Percentiles rank a stretch among this genome's conserved stretches.
phyloP scores from a whole-genome alignment of 23 tunicate species.

The Styela clava region DNA sequence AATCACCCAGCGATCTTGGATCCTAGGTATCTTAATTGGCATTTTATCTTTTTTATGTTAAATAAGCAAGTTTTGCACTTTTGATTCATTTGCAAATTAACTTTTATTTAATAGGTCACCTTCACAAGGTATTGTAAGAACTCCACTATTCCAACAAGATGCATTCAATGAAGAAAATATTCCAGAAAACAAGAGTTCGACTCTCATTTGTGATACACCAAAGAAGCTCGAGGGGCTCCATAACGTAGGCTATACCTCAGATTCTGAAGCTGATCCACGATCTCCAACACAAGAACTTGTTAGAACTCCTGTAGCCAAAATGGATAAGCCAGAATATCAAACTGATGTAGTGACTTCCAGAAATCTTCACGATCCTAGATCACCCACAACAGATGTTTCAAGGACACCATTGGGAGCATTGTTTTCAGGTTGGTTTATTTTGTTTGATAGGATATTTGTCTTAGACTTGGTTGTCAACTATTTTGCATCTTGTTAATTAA shows the following conservation, averaged over 20 bases:
- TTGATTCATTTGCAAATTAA: background rate
- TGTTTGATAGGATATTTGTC: background rate
- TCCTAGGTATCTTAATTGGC: background rate
- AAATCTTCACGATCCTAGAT: constrained; percentile 34
- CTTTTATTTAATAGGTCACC: constrained; percentile 13
- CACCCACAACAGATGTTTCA: constrained; percentile 31
- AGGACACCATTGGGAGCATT: constrained; percentile 38
- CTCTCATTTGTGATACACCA: constrained; percentile 4
- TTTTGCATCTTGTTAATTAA: too few relatives aligned
- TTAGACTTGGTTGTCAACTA: background rate
- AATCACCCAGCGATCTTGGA: background rate
- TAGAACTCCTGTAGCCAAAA: constrained; percentile 16
- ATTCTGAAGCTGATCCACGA: constrained; percentile 6
- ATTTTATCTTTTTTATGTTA: background rate
- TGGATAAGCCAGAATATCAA: constrained; percentile 1
- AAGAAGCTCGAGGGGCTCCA: background rate
- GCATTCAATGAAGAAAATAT: background rate
- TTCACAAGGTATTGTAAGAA: constrained; percentile 10
- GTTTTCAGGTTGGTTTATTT: background rate
- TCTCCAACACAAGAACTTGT: constrained; percentile 12
- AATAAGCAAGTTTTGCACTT: background rate
- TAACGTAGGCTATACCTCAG: background rate
- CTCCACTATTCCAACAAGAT: background rate
- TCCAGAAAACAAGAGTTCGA: background rate
- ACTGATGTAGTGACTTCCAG: background rate